phyloP scores from a whole-genome alignment of 2,113 vertebrate species.

The Herpetotheres cachinnans region DNA sequence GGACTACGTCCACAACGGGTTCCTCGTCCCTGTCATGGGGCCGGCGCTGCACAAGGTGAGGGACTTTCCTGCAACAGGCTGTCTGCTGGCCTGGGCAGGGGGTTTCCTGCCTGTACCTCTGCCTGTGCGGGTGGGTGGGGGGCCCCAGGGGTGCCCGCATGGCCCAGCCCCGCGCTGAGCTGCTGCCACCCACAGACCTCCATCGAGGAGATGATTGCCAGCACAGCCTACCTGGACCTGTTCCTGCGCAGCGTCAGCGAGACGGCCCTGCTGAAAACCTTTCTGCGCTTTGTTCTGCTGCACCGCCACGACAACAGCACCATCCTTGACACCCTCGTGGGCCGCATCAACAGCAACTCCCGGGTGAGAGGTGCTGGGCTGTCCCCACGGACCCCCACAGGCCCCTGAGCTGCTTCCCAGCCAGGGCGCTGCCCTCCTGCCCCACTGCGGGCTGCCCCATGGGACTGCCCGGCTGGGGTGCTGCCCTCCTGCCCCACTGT shows the following conservation, averaged over 20 bases:
- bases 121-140: accelerated
- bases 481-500: background rate
- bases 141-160: accelerated
- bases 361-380: slow-evolving; percentile 74
- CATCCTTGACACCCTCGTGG: slow-evolving; percentile 93
- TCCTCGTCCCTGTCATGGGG: slow-evolving; percentile 94
- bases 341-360: slow-evolving; percentile 93
- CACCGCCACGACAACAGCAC: slow-evolving; percentile 90
- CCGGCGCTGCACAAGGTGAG: slow-evolving; percentile 94
- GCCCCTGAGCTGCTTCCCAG: background rate
- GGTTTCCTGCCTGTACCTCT: background rate
- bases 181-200: slow-evolving; percentile 77
- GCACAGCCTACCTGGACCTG: slow-evolving; percentile 95
- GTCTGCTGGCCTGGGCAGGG: background rate
- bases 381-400: no score
- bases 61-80: background rate
- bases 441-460: background rate
- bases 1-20: slow-evolving; percentile 95
- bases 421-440: background rate
- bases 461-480: background rate
- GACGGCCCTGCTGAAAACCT: slow-evolving; percentile 89
- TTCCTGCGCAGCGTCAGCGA: slow-evolving; percentile 93
- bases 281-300: slow-evolving; percentile 92
- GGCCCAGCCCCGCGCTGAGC: background rate
- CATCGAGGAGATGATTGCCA: slow-evolving; percentile 95